Conservation (phyloP, 2,113 vertebrate genomes). For the Brachyhypopomus gauderio region DNA sequence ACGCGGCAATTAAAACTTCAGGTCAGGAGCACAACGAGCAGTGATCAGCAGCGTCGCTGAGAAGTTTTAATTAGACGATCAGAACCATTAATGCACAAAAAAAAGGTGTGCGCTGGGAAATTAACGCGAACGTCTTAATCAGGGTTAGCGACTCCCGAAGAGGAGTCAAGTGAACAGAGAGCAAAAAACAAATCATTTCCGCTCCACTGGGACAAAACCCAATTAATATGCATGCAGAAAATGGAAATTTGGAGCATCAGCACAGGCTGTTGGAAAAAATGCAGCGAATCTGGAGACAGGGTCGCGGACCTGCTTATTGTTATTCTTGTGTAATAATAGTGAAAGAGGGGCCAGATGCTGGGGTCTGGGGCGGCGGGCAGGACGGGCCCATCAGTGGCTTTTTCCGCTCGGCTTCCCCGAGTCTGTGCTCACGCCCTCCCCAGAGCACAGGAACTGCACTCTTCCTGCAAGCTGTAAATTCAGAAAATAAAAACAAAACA, state of each 20-base stretch:
- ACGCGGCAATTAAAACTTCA: slow-evolving; percentile 86
- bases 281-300: slow-evolving; percentile 74
- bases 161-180: slow-evolving; percentile 87
- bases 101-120: slow-evolving; percentile 86
- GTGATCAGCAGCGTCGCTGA: slow-evolving; percentile 84
- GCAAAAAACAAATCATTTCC: slow-evolving; percentile 87
- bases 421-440: slow-evolving; percentile 55
- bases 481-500: slow-evolving; percentile 68
- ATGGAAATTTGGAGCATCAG: slow-evolving; percentile 81
- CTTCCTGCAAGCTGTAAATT: slow-evolving; percentile 70
- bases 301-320: slow-evolving; percentile 81
- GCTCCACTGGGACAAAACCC: slow-evolving; percentile 85
- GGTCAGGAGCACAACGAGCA: slow-evolving; percentile 84
- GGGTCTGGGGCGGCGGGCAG: slow-evolving; percentile 54
- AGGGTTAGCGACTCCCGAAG: slow-evolving; percentile 86
- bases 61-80: slow-evolving; percentile 88
- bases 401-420: slow-evolving; percentile 72
- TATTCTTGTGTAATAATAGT: slow-evolving; percentile 81
- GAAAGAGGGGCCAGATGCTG: slow-evolving; percentile 76
- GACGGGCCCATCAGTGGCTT: slow-evolving; percentile 75
- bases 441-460: slow-evolving; percentile 51
- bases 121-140: slow-evolving; percentile 87
- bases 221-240: slow-evolving; percentile 86
- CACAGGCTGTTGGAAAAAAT: slow-evolving; percentile 77
- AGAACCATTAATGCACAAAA: slow-evolving; percentile 87